Evolutionary conservation across 1,140 invertebrate genomes (phyloP), one percentile per base, ranked within the genome.

Genomic region (Zaprionus inermis): DNA sequence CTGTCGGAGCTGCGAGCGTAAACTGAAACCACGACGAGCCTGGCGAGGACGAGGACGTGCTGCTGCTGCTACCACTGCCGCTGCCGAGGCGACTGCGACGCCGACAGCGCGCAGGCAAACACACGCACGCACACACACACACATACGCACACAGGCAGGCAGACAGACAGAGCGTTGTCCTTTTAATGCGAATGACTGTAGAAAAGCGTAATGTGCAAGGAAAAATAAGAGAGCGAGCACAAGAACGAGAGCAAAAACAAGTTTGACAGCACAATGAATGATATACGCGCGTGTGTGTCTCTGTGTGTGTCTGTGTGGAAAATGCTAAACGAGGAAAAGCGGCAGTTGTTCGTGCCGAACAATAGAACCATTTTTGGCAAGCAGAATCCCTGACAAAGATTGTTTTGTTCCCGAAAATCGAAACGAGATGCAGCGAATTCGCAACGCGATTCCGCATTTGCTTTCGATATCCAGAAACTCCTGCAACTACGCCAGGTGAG

Each of bases 151-250:
- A 18, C 32, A 49, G 6, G 41, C 24, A 57, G 49, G 55, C 36
- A 66, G 60, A 81, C 65, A 66, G 51, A 51, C 46, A 90, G 84
- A 90, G 84, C 84, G 84, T 89, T 89, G 84, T 89, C 84, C 84
- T 89, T 89, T 89, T 89, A 89, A 89, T 88, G 83, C 83, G 83
- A 88, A 85, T 81, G 82, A 79, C 79, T 65, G 63, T 65, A 68
- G 56, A 36, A 86, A 85, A 88, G 84, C 79, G 81, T 74, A 88
- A 86, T 88, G 79, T 76, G 57, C 59, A 72, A 83, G 71, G 63
- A 89, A 89, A 88, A 81, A 36, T 61, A 81, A 71, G 56, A 61
- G 69, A 70, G 78, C 70, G 55, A 36, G 57, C 34, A 38, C 38
- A 54, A 72, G 58, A 79, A 72, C 67, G 68, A 72, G 65, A 76